Percentiles rank a stretch among this genome's conserved stretches.
Conservation (phyloP, 2,888 invertebrate species). For the Himalopsyche tibetana region DNA sequence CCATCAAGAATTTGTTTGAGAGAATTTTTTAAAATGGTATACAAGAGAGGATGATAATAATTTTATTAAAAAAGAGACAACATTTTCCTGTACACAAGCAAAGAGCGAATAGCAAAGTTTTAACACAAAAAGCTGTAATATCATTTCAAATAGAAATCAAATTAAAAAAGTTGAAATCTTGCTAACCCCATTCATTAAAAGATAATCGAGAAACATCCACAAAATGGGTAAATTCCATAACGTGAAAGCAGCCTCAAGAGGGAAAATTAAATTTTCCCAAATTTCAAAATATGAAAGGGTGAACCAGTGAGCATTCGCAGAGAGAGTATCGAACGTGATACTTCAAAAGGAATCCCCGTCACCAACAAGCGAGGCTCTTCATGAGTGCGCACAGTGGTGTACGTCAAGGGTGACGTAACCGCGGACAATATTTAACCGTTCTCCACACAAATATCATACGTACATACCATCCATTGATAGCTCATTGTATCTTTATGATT, state of each 20-base stretch:
- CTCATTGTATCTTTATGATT: too few species aligned
- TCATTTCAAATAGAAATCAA: conserved; percentile 19
- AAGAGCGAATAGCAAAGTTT: conserved; percentile 9
- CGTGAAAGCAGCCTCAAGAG: conserved; percentile 30
- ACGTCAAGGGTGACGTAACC: neutral
- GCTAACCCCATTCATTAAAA: conserved; percentile 34
- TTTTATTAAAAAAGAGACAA: neutral
- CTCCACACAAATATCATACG: too few species aligned
- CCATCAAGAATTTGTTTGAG: too few species aligned
- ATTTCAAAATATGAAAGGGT: conserved; percentile 32
- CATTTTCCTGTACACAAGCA: neutral
- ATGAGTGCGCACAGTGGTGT: neutral
- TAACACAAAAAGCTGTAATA: conserved; percentile 8
- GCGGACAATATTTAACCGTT: neutral
- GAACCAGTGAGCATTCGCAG: conserved; percentile 33
- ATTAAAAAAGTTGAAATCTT: conserved; percentile 28
- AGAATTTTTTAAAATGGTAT: too few species aligned
- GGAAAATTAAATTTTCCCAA: conserved; percentile 21
- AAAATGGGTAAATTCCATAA: conserved; percentile 31
- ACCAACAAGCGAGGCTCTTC: conserved; percentile 56
- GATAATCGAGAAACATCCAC: conserved; percentile 34
- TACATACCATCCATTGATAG: too few species aligned
- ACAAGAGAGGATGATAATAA: neutral
- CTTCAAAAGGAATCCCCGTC: conserved; percentile 65
- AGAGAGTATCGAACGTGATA: conserved; percentile 55